Evolutionary conservation across 64 coral and sea anemone genomes (phyloP), one percentile per base, ranked within the genome.

Genomic region (Hydrozoanthus tunicans): DNA sequence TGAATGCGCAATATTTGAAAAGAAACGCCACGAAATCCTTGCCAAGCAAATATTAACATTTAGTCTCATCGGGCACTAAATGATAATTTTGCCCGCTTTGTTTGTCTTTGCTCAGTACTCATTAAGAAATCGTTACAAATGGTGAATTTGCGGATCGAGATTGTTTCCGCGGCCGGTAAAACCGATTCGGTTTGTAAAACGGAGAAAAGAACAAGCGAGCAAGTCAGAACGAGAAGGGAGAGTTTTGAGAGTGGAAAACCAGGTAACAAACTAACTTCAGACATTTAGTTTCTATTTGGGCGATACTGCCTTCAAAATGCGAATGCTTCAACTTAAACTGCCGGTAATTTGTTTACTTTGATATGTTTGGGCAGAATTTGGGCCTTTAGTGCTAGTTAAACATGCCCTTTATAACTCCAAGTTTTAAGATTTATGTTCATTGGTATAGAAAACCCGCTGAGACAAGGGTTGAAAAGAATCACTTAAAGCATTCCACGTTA

Each of bases 141-240:
- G 84, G 84, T 88, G 9, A 88, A 88, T 70, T 88, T 88, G 70
- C 55, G 66, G 70, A 88, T 88, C 59, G 84, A 88, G 51, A 88
- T 88, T 13, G 68, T 56, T 26, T 60, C 84, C 56, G 84, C 69
- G 58, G 7, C 9, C 1, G 58, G 43, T 26, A 86, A 73, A 4
- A 53, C 70, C 6, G 56, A 73, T 23, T 15, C n/a, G 23, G 67
- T 6, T 6, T 23, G 32, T 88, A 56, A 10, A 73, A 74, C 69
- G 6, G 84, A 60, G 52, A 54, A 84, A 57, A 85, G 54, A 13
- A 55, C 6, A 57, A 88, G 32, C 54, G 67, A 74, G 74, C 24
- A 14, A 14, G 9, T 5, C 51, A 52, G 20, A 88, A 53, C 3
- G 51, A 53, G 69, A 15, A 88, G 51, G 68, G 84, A 88, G 14